Percentiles rank a stretch among this genome's conserved stretches.
Evolutionary conservation across 2,113 vertebrate genomes (phyloP).

Genomic region (Pelecanus crispus): DNA sequence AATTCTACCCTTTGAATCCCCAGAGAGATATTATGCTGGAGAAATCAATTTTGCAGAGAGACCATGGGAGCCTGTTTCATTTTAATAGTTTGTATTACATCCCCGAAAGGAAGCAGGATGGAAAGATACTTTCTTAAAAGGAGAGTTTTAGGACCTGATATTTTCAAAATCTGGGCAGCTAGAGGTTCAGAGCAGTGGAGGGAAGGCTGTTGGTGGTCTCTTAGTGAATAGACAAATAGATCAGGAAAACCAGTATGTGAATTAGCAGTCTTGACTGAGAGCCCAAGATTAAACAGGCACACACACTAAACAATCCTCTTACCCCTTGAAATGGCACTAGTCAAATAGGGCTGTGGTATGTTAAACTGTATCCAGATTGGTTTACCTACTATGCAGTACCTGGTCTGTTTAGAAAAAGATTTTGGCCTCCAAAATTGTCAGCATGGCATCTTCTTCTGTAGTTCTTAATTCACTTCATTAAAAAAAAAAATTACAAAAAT

Average conservation of each 20-base stretch:
- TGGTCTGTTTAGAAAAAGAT: neutral
- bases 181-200: neutral
- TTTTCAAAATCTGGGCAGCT: neutral
- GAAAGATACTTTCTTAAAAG: neutral
- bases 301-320: neutral
- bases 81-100: neutral
- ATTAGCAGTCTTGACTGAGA: neutral
- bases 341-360: neutral
- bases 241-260: neutral
- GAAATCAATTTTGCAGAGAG: neutral
- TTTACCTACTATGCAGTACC: neutral
- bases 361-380: too few species aligned
- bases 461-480: neutral
- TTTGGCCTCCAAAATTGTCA: neutral
- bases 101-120: neutral
- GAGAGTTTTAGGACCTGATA: neutral
- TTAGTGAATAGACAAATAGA: neutral
- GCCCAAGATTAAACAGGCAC: neutral
- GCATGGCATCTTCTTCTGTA: neutral
- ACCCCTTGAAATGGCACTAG: neutral
- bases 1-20: neutral
- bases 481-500: neutral
- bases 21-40: neutral
- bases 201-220: conserved; percentile 33
- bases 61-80: neutral